Evolutionary conservation across 1,140 invertebrate species (phyloP).

Genomic region (Diprion similis): DNA sequence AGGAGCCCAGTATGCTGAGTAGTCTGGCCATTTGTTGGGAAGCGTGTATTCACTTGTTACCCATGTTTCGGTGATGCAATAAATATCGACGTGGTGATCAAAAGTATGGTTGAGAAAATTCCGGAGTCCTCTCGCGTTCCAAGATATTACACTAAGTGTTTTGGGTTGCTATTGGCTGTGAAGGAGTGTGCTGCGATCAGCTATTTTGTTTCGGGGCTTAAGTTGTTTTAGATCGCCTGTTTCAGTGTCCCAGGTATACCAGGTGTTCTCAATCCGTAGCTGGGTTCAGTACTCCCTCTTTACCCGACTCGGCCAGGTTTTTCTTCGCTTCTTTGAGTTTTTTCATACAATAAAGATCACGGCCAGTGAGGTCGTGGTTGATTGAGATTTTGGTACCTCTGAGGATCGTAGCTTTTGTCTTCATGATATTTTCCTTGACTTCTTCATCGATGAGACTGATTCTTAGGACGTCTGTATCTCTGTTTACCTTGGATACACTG

Average conservation of each 20-base stretch:
- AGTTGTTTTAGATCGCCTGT: too few relatives aligned
- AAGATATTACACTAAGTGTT: neutral
- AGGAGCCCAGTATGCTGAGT: neutral
- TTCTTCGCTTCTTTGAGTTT: too few relatives aligned
- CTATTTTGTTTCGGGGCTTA: too few relatives aligned
- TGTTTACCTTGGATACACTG: neutral
- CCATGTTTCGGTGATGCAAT: conserved; percentile 11
- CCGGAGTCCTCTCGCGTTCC: conserved; percentile 9
- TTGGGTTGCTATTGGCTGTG: too few relatives aligned
- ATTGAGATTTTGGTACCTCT: neutral
- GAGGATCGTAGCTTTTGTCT: neutral
- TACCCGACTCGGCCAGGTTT: too few relatives aligned
- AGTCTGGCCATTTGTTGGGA: neutral
- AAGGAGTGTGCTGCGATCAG: too few relatives aligned
- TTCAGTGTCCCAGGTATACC: too few relatives aligned
- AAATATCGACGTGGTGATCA: neutral
- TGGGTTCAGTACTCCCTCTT: too few relatives aligned
- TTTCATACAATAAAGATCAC: too few relatives aligned
- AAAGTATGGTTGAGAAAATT: neutral
- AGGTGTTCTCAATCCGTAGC: too few relatives aligned
- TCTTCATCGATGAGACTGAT: neutral
- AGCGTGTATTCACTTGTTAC: neutral
- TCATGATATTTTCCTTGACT: neutral
- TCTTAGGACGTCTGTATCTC: neutral
- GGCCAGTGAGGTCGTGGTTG: neutral